A percentile compares a stretch with the other conserved stretches of the same genome.
Evolutionary conservation across 30 jellyfish, hydroid and myxozoan genomes (phyloP).

Genomic region (Chrysaora quinquecirrha): DNA sequence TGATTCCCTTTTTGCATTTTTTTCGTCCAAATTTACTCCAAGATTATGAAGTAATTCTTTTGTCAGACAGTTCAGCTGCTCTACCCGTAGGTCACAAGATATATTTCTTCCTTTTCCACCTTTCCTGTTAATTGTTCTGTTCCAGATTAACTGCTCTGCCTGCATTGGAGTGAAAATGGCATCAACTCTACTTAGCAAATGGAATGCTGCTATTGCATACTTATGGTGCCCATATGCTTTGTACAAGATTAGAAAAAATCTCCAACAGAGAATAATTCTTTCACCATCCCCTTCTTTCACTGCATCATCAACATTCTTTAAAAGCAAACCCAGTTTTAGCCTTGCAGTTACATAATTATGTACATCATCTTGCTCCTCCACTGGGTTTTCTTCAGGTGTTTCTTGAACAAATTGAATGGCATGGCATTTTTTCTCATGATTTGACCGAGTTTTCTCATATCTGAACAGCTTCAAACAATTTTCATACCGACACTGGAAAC

Average conservation of each 20-base stretch:
- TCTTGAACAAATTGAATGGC: background rate
- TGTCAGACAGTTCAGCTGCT: constrained; percentile 26
- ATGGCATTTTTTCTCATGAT: background rate
- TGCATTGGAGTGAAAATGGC: background rate
- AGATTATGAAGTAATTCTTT: constrained; percentile 7
- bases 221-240: background rate
- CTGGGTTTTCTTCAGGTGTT: background rate
- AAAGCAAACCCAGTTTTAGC: background rate
- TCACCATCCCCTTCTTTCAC: constrained; percentile 5
- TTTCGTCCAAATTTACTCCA: constrained; percentile 11
- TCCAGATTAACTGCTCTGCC: constrained; percentile 21
- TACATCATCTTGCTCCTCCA: background rate
- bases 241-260: background rate
- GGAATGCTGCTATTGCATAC: background rate
- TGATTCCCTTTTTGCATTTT: constrained; percentile 1
- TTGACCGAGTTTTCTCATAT: background rate
- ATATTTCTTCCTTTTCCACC: constrained; percentile 21
- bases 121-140: constrained; percentile 13
- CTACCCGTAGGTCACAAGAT: constrained; percentile 13
- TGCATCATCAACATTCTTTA: constrained; percentile 3
- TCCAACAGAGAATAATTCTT: background rate
- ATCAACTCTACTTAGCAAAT: background rate
- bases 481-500: background rate
- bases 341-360: background rate
- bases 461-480: background rate